A percentile compares a stretch with the other conserved stretches of the same genome.
Conservation (phyloP, 2,113 vertebrate genomes). For the Strix aluco region DNA sequence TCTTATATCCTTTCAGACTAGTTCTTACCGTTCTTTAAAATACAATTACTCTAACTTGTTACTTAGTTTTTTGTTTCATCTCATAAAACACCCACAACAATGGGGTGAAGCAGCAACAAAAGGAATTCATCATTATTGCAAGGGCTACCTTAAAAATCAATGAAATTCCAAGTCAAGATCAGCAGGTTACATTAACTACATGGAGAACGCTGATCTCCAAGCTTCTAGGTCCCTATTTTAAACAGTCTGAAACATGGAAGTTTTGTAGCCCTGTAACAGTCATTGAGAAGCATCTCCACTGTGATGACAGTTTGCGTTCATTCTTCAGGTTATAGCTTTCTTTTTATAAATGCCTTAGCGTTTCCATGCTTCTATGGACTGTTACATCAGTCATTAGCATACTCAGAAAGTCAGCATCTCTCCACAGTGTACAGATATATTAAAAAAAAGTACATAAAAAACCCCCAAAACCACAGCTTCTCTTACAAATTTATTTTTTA, state of each 20-base stretch:
- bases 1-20: neutral
- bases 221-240: neutral
- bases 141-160: neutral
- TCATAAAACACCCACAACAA: neutral
- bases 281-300: neutral
- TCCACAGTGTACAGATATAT: neutral
- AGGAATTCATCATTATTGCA: neutral
- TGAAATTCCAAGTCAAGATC: neutral
- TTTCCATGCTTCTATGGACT: neutral
- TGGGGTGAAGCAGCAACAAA: neutral
- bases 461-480: neutral
- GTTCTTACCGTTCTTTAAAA: neutral
- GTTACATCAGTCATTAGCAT: rapidly evolving
- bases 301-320: neutral
- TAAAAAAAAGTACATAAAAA: neutral
- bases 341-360: neutral
- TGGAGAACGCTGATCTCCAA: neutral
- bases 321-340: neutral
- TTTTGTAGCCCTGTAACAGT: neutral
- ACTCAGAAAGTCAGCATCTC: neutral
- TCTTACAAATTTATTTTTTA: neutral
- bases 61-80: neutral
- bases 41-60: neutral
- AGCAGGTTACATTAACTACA: neutral
- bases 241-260: neutral